A percentile compares a stretch with the other conserved stretches of the same genome.
phyloP scores from a whole-genome alignment of 2,113 vertebrate genomes.

The Oreochromis spilurus region DNA sequence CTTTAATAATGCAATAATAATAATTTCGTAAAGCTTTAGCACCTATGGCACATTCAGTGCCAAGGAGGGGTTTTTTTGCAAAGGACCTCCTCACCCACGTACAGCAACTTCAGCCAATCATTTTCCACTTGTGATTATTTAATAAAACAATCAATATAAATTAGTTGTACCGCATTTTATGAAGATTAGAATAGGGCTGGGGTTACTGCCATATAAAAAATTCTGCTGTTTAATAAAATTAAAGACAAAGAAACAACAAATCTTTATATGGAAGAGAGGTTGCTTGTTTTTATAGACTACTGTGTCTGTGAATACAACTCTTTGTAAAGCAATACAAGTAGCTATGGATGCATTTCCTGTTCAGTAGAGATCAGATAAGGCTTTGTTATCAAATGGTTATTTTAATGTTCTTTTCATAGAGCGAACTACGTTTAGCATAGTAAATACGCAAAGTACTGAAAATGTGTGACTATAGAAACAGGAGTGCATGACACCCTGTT shows the following conservation, averaged over 20 bases:
- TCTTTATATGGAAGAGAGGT: background rate
- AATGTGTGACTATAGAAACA: background rate
- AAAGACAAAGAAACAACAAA: background rate
- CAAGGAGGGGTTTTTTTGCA: background rate
- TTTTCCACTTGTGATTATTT: background rate
- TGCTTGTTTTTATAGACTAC: background rate
- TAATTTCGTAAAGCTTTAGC: background rate
- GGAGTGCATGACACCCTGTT: conserved; percentile 1
- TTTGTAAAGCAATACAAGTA: background rate
- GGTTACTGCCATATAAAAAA: background rate
- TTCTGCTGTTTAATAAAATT: accelerated
- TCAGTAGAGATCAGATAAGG: background rate
- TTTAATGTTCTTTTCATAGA: background rate
- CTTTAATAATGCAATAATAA: background rate
- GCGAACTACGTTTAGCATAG: background rate
- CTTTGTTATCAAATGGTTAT: background rate
- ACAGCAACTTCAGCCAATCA: background rate
- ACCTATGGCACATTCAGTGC: background rate
- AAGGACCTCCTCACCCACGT: too few species aligned
- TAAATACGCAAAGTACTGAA: background rate
- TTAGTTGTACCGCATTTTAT: background rate
- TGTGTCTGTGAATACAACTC: background rate
- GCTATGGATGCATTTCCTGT: background rate
- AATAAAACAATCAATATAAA: background rate
- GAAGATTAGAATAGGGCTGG: background rate